Evolutionary conservation across 2,888 invertebrate species (phyloP).

Genomic region (Trissolcus brochymenae): DNA sequence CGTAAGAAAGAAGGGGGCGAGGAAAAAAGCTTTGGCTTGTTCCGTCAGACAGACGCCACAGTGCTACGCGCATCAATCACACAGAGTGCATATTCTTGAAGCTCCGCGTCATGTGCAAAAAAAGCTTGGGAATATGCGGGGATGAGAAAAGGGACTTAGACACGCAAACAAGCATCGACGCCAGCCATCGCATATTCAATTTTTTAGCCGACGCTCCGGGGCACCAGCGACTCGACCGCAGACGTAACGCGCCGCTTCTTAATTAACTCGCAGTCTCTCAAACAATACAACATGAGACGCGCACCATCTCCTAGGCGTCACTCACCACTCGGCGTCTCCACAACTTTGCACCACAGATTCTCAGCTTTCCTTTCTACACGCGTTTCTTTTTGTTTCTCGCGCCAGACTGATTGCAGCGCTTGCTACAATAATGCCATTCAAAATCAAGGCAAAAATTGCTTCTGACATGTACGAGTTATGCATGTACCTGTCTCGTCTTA

Average conservation of each 20-base stretch:
- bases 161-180: conserved; percentile 48
- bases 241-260: conserved; percentile 65
- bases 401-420: too few relatives aligned
- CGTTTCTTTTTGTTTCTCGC: too few relatives aligned
- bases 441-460: too few relatives aligned
- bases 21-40: conserved; percentile 57
- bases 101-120: conserved; percentile 39
- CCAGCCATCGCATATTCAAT: conserved; percentile 60
- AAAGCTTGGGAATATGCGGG: conserved; percentile 22
- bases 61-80: conserved; percentile 71
- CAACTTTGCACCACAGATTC: neutral
- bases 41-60: conserved; percentile 63
- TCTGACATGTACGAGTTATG: too few relatives aligned
- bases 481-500: too few relatives aligned
- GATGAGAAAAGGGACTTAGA: conserved; percentile 43
- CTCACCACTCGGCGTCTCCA: conserved; percentile 3
- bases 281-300: conserved; percentile 35
- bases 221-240: conserved; percentile 52
- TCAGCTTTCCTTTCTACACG: neutral
- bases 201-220: conserved; percentile 33
- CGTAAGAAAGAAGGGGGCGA: conserved; percentile 26
- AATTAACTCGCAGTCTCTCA: conserved; percentile 68
- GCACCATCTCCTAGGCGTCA: conserved; percentile 24
- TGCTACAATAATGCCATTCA: too few relatives aligned
- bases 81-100: conserved; percentile 74